phyloP scores from a whole-genome alignment of 2,888 invertebrate species.

The Fragum sueziense region DNA sequence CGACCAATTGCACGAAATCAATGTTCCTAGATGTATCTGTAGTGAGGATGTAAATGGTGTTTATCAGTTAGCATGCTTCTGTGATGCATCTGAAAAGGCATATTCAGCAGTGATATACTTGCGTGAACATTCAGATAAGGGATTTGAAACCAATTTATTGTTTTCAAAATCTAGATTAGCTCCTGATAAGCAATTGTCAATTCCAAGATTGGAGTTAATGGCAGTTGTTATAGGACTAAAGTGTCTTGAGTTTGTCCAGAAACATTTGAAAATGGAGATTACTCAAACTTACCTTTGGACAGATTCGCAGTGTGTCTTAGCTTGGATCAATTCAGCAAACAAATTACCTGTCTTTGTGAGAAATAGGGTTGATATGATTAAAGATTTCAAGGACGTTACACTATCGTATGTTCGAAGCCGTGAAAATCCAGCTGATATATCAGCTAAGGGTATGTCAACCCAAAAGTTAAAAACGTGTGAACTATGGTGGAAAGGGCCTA shows the following conservation, averaged over 20 bases:
- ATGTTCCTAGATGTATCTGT: neutral
- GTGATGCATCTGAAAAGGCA: conserved; percentile 27
- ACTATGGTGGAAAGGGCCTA: conserved; percentile 33
- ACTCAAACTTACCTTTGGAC: neutral
- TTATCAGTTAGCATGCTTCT: conserved; percentile 9
- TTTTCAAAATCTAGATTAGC: conserved; percentile 43
- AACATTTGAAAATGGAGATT: neutral
- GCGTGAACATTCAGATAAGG: conserved; percentile 1
- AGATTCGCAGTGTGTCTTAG: conserved; percentile 24
- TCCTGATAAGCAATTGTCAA: conserved; percentile 34
- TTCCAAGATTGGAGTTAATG: conserved; percentile 44
- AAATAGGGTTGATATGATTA: conserved; percentile 25
- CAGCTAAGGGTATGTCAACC: conserved; percentile 1
- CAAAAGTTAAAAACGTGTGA: neutral
- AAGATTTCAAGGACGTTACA: neutral
- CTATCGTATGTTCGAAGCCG: neutral
- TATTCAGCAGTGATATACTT: conserved; percentile 31
- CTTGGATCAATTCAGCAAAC: conserved; percentile 18
- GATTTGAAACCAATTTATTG: conserved; percentile 18
- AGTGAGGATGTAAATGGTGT: neutral
- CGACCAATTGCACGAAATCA: neutral
- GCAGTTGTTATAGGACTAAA: conserved; percentile 28
- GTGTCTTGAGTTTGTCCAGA: conserved; percentile 14
- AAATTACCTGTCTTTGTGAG: conserved; percentile 17
- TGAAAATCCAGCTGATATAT: conserved; percentile 35